phyloP scores from a whole-genome alignment of 2,113 vertebrate genomes.

The Etia nguti region DNA sequence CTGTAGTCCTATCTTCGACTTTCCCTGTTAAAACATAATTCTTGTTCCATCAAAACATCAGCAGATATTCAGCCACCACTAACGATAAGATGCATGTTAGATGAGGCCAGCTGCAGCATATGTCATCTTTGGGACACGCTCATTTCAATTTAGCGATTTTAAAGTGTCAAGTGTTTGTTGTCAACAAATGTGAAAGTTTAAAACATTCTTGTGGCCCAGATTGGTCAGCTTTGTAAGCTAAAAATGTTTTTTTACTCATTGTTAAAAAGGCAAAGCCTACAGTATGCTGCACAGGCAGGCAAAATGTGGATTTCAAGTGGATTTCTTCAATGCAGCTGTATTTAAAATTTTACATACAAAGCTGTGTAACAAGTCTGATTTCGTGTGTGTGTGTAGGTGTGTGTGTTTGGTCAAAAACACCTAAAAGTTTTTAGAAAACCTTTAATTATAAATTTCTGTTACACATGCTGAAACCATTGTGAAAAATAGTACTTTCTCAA shows the following conservation, averaged over 20 bases:
- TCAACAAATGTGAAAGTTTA: not conserved
- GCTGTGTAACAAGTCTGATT: not conserved
- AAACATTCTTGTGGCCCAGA: not conserved
- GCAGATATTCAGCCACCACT: slow-evolving; percentile 8
- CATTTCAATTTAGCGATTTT: not conserved
- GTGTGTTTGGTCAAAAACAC: not conserved
- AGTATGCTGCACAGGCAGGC: not conserved
- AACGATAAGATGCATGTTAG: not conserved
- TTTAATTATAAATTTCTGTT: not conserved
- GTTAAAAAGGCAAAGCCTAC: not conserved
- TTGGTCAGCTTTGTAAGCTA: not conserved
- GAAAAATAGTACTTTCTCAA: not conserved
- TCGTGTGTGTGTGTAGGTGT: not conserved
- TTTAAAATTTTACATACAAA: not conserved
- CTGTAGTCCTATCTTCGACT: not conserved
- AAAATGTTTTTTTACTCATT: not conserved
- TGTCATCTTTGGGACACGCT: not conserved
- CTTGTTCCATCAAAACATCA: slow-evolving; percentile 28
- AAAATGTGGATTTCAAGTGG: not conserved
- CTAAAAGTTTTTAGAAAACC: not conserved
- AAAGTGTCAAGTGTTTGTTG: not conserved
- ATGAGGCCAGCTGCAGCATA: not conserved
- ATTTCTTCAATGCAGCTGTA: not conserved
- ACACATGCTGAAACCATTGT: not conserved
- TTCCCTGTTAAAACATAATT: slow-evolving; percentile 5